Conservation (phyloP, 2,888 invertebrate species). For the Molanna angustata region DNA sequence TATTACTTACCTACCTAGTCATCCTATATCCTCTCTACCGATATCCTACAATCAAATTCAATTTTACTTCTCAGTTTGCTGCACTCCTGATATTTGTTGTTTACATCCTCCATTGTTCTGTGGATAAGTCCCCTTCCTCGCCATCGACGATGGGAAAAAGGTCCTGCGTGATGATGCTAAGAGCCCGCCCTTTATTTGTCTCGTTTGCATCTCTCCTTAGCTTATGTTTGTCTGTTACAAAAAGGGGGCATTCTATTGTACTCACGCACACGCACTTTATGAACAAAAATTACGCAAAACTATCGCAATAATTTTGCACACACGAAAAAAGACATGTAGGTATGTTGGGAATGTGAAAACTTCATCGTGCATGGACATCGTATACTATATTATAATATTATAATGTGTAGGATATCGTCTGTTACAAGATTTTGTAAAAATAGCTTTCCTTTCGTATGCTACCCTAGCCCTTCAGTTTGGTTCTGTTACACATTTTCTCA, state of each 20-base stretch:
- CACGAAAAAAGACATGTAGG: no score
- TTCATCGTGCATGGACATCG: no score
- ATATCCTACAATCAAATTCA: no score
- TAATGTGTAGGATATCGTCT: no score
- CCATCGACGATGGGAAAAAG: constrained; percentile 19
- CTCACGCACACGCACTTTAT: constrained; percentile 55
- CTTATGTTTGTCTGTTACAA: constrained; percentile 53
- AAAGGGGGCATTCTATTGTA: constrained; percentile 60
- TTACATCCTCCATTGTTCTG: constrained; percentile 33
- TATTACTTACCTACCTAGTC: no score
- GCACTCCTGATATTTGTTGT: constrained; percentile 33
- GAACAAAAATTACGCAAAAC: not conserved
- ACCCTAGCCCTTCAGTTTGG: constrained; percentile 42
- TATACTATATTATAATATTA: no score
- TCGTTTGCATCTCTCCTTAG: constrained; percentile 40
- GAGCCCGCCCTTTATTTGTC: constrained; percentile 23
- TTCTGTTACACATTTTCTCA: constrained; percentile 27
- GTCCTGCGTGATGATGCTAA: constrained; percentile 7
- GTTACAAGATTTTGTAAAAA: constrained; percentile 26
- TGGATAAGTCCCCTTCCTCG: not conserved
- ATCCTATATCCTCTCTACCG: no score
- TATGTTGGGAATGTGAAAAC: no score
- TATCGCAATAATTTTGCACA: no score
- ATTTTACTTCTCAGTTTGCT: constrained; percentile 13
- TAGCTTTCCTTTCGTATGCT: constrained; percentile 39